A percentile compares a stretch with the other conserved stretches of the same genome.
Evolutionary conservation across 2,113 vertebrate species (phyloP).

Genomic region (Seriola aureovittata): DNA sequence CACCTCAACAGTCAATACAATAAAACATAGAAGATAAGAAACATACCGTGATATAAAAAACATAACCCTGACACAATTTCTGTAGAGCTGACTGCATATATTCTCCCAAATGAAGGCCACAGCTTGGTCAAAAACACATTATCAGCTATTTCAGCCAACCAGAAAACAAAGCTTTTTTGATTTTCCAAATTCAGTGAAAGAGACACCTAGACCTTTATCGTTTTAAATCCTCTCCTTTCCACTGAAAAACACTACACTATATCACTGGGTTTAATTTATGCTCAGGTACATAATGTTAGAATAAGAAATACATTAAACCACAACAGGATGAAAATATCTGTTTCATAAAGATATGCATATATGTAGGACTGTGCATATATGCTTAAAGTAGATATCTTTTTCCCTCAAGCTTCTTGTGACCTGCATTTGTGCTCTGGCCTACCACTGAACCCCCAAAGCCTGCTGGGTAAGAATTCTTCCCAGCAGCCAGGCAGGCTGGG

Average conservation of each 20-base stretch:
- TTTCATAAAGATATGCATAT: conserved; percentile 33
- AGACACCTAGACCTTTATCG: not conserved
- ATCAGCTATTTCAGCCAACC: not conserved
- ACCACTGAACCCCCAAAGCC: conserved; percentile 69
- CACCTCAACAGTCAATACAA: no score
- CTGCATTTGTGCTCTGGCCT: conserved; percentile 69
- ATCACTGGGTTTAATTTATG: conserved; percentile 7
- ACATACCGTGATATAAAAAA: not conserved
- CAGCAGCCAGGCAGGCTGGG: conserved; percentile 9
- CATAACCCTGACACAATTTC: no score
- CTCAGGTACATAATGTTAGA: conserved; percentile 10
- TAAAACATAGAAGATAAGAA: no score
- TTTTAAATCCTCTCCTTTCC: conserved; percentile 13
- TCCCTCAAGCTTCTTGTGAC: conserved; percentile 63
- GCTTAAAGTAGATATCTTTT: conserved; percentile 38
- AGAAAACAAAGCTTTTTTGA: not conserved
- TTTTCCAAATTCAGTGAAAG: not conserved
- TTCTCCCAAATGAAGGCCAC: not conserved
- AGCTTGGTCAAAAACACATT: not conserved
- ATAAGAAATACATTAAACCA: conserved; percentile 25
- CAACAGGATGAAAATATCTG: conserved; percentile 16
- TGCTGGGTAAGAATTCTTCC: conserved; percentile 60
- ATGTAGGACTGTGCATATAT: conserved; percentile 30
- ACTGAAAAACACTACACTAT: not conserved
- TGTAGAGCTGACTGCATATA: not conserved